These are phyloP conservation scores for Harlomillsia oculata DNA, from an alignment of 1,140 invertebrate species.

Conservation along the genomic window DNA sequence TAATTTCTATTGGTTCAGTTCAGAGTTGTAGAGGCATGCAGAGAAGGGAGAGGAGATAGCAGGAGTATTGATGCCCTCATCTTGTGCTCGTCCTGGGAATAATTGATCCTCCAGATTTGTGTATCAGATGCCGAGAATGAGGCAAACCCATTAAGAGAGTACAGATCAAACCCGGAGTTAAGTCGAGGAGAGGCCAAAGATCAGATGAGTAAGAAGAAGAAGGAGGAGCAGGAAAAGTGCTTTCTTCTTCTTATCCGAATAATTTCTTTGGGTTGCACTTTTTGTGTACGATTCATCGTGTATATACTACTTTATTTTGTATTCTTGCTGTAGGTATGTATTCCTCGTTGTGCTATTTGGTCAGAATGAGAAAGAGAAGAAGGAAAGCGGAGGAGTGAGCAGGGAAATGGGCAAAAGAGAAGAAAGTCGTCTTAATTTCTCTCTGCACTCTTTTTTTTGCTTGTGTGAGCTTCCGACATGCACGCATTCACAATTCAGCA, in stretches of 20 bases:
- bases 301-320: too few species aligned
- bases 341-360: too few species aligned
- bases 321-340: too few species aligned
- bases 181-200: background rate
- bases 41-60: background rate
- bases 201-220: too few species aligned
- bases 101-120: slow-evolving; percentile 28
- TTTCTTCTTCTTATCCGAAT: too few species aligned
- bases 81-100: slow-evolving; percentile 13
- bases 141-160: slow-evolving; percentile 20
- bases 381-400: slow-evolving; percentile 2
- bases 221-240: too few species aligned
- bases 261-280: too few species aligned
- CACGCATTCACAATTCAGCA: background rate
- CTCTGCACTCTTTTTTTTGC: background rate
- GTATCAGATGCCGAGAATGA: slow-evolving; percentile 24
- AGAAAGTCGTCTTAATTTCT: slow-evolving; percentile 8
- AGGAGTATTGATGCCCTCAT: slow-evolving; percentile 27
- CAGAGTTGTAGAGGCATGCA: background rate
- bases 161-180: slow-evolving; percentile 19
- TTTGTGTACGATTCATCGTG: too few species aligned
- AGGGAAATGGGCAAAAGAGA: slow-evolving; percentile 6
- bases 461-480: background rate
- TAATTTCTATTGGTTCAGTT: background rate
- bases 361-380: slow-evolving; percentile 4